Evolutionary conservation across 2,113 vertebrate genomes (phyloP), one percentile per base, ranked within the genome.

Genomic region (Dasyurus viverrinus): DNA sequence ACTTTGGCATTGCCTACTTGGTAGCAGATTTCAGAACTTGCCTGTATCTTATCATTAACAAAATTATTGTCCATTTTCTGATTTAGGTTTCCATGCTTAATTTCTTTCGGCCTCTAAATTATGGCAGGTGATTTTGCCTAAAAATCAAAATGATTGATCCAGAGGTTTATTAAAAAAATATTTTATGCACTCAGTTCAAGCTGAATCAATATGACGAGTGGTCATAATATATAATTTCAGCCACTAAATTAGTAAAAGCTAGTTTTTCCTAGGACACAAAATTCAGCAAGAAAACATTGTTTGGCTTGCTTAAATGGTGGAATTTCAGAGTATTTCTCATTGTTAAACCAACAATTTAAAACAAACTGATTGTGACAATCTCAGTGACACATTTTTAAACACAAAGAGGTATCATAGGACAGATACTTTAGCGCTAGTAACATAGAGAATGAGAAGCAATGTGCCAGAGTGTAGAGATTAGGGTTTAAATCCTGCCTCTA

Each of bases 211-310:
- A 90, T 92, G 91, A 91, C 1, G 95, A 53, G 94, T 76, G 92
- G 54, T 68, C 57, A 92, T 93, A 95, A 46, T 97, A 42, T 84
- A 84, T 84, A 96, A 97, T 97, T 96, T 97, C 92, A 96, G 97
- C 93, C 94, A 97, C 91, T 96, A 97, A 97, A 95, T 96, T 95
- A 94, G 91, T 97, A 97, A 97, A 96, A 97, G 94, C 19, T 89
- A 94, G 27, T 90, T 95, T 96, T 91, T 90, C 3, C 92, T 96
- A 93, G 93, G 96, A 50, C 90, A 24, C 47, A 96, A 50, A 16
- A 89, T 91, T 95, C 53, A 93, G 93, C 68, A 96, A 97, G 90
- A 84, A 36, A 84, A 8, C 42, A 84, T 84, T 19, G 36, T 84
- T 84, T 42, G 36, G 42, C 19, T 42, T 84, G 16, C 68, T 84